phyloP scores from a whole-genome alignment of 2,888 invertebrate genomes.

The Pristionchus maxplancki region DNA sequence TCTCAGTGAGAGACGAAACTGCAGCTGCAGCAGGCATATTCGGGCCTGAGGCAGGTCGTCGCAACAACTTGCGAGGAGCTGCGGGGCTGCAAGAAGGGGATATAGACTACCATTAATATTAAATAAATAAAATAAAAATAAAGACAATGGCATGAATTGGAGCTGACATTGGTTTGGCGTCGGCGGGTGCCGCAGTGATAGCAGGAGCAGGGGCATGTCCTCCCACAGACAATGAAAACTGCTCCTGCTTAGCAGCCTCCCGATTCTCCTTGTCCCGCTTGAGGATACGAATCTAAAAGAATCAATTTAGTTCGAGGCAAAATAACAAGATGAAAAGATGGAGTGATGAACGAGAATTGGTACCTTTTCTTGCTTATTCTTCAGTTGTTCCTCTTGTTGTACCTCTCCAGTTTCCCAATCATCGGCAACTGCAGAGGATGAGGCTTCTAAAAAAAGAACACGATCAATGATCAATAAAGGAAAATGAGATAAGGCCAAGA shows the following conservation, averaged over 20 bases:
- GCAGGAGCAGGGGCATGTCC: not conserved
- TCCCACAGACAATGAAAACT: not conserved
- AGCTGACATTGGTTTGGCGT: constrained; percentile 44
- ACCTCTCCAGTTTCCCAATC: constrained; percentile 50
- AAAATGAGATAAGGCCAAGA: no score
- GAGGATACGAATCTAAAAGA: constrained; percentile 39
- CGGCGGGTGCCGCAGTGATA: constrained; percentile 7
- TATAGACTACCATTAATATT: not conserved
- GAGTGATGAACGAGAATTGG: not conserved
- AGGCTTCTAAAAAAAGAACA: not conserved
- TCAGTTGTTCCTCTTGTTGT: constrained; percentile 50
- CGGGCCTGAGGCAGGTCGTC: constrained; percentile 31
- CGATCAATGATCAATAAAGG: not conserved
- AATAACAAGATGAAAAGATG: not conserved
- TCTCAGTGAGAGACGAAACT: not conserved
- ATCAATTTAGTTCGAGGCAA: not conserved
- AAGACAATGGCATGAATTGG: no score
- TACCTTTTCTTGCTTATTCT: constrained; percentile 50
- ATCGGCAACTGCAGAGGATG: constrained; percentile 40
- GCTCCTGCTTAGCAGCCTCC: constrained; percentile 34
- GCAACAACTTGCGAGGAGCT: constrained; percentile 30
- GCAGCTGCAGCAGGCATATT: constrained; percentile 28
- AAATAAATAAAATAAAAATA: not conserved
- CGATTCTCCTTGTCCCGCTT: constrained; percentile 45
- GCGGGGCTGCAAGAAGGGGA: not conserved